A percentile compares a stretch with the other conserved stretches of the same genome.
These are phyloP conservation scores for Leptura quadrifasciata DNA, from an alignment of 2,888 invertebrate species.

Conservation along the genomic window DNA sequence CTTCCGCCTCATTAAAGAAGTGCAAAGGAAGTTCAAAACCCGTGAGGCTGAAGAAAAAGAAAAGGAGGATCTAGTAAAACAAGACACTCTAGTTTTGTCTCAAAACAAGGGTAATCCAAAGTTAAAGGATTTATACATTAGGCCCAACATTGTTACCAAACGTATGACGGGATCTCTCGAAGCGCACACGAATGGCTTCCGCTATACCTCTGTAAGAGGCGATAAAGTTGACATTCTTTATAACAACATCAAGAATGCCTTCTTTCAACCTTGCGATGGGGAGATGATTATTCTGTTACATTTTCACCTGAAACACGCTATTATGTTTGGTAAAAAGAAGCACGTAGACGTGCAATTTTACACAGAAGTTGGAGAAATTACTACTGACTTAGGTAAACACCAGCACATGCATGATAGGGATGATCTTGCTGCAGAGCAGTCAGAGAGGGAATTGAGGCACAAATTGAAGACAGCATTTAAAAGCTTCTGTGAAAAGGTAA, in stretches of 20 bases:
- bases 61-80: constrained; percentile 98
- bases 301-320: constrained; percentile 99
- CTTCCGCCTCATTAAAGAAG: constrained; percentile 97
- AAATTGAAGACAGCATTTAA: constrained; percentile 98
- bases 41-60: constrained; percentile 99
- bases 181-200: constrained; percentile 95
- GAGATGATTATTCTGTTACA: constrained; percentile 99
- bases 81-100: constrained; percentile 95
- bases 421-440: constrained; percentile 98
- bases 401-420: constrained; percentile 99
- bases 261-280: constrained; percentile 99
- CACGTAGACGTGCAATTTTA: constrained; percentile 99
- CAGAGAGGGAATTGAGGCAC: constrained; percentile 96
- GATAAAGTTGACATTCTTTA: constrained; percentile 99
- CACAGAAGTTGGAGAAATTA: constrained; percentile 99
- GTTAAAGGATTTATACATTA: constrained; percentile 96
- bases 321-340: constrained; percentile 98
- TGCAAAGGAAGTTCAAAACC: constrained; percentile 97
- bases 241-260: constrained; percentile 99
- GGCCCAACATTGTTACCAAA: constrained; percentile 99
- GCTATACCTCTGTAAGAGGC: constrained; percentile 97
- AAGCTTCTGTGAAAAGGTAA: constrained; percentile 96
- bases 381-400: constrained; percentile 99
- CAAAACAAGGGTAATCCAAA: constrained; percentile 98
- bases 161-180: constrained; percentile 95